Evolutionary conservation across 1,140 invertebrate genomes (phyloP), one percentile per base, ranked within the genome.

Genomic region (Drosophila mayri): DNA sequence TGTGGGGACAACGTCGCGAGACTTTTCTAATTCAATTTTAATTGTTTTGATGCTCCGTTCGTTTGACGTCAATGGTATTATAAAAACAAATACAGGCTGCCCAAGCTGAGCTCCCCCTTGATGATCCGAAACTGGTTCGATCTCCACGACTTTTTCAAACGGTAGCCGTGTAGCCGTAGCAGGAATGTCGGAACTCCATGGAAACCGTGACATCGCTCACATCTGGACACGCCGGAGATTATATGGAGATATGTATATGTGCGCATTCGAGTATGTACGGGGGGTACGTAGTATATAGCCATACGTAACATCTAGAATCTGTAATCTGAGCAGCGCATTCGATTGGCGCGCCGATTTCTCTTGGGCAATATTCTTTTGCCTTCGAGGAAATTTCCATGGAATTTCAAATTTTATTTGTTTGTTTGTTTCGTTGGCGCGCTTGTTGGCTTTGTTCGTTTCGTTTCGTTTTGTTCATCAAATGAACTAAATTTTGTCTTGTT

Each of bases 51-150:
- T 88, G 84, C 73, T 70, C 79, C 76, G 59, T 59, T 37, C 43
- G 60, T 55, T 85, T 90, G 85, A 90, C 85, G 85, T 90, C 85
- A 90, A 90, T 85, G 64, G 59, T 52, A 90, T 88, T 88, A 88
- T 90, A 85, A 78, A 87, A 88, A 85, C 81, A 88, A 88, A 90
- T 85, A 88, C 68, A 54, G 32, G 52, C 67, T 38, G 12, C 25
- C 30, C n/a, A 12, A 32, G 44, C 43, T 32, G 43, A 35, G 25
- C 25, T 25, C 4, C 25, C 25, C 25, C 25, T 3, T 25, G 25
- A 25, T 49, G 65, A 70, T 41, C 72, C 46, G 25, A 76, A 86
- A 86, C 83, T 87, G 83, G 83, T 86, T 85, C 75, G 74, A 79
- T 64, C 44, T 71, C 44, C 50, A 43, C 58, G 73, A 62, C 30